Evolutionary conservation across 2,113 vertebrate genomes (phyloP), one percentile per base, ranked within the genome.

Genomic region (Protomyctophum bolini): DNA sequence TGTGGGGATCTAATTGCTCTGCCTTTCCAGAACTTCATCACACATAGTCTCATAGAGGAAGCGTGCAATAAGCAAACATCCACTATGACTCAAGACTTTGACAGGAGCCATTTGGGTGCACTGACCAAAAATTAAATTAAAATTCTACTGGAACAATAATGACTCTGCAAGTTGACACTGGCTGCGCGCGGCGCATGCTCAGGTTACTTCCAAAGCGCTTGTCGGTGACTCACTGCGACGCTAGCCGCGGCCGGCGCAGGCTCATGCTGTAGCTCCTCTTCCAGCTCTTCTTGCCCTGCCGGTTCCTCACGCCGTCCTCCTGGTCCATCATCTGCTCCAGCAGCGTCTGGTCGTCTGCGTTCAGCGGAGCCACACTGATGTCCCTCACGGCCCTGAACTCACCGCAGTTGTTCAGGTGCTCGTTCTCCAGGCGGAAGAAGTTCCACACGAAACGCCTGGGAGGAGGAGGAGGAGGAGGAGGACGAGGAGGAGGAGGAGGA

Each of bases 241-340:
- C 93, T 1, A 99, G 95, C 1, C 93, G 92, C 0, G 97, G 97
- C 66, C 95, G 81, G 72, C 95, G 94, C 83, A 98, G 90, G 64
- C 96, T 95, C 85, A 99, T 93, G 80, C 96, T 98, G 91, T 98
- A 98, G 91, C 94, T 97, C 74, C 95, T 94, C 83, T 98, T 99
- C 97, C 97, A 98, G 61, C 86, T 92, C 83, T 95, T 97, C 90
- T 95, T 98, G 86, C 98, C 98, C 85, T 94, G 94, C 21, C 97
- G 94, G 89, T 99, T 99, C 33, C 95, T 90, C 3, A 99, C 98
- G 0, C 98, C 98, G 0, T 99, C 98, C 8, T 98, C 98, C 92
- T 97, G 97, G 92, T 99, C 98, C 98, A 99, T 99, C 98, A 99
- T 99, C 91, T 98, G 97, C 74, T 99, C 98, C 84, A 99, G 92